Conservation (phyloP, 2,797 vertebrate species). For the Acanthurus leucopareius region DNA sequence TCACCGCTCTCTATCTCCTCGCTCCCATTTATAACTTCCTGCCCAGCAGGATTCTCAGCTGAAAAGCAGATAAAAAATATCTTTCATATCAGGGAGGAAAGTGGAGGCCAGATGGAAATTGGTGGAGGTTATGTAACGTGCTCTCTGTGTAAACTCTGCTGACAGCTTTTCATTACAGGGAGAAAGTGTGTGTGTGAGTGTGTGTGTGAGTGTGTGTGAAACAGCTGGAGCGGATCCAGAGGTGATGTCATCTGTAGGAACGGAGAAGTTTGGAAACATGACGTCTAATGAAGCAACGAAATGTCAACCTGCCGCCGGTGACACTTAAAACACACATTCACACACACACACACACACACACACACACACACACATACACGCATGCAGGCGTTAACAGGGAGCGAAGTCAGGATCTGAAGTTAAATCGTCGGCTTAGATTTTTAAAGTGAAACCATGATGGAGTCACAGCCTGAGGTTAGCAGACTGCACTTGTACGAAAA, state of each 20-base stretch:
- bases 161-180: constrained; percentile 27
- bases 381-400: too few relatives aligned
- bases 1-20: neutral
- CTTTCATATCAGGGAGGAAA: constrained; percentile 19
- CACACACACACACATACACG: neutral
- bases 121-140: constrained; percentile 41
- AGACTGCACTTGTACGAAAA: neutral
- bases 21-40: neutral
- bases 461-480: neutral
- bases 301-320: neutral
- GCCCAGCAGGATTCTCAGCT: neutral
- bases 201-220: neutral
- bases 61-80: constrained; percentile 2
- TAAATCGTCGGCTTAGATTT: neutral
- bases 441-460: neutral
- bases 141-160: constrained; percentile 14
- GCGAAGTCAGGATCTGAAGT: neutral
- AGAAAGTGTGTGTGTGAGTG: neutral
- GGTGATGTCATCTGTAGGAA: constrained; percentile 22
- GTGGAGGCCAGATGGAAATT: constrained; percentile 33
- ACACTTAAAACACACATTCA: neutral
- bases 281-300: constrained; percentile 4
- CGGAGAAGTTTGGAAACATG: constrained; percentile 9
- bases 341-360: neutral
- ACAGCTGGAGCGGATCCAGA: constrained; percentile 33